Percentiles rank a stretch among this genome's conserved stretches.
These are phyloP conservation scores for Neofelis nebulosa DNA, from an alignment of 2,113 vertebrate genomes.

Conservation along the genomic window DNA sequence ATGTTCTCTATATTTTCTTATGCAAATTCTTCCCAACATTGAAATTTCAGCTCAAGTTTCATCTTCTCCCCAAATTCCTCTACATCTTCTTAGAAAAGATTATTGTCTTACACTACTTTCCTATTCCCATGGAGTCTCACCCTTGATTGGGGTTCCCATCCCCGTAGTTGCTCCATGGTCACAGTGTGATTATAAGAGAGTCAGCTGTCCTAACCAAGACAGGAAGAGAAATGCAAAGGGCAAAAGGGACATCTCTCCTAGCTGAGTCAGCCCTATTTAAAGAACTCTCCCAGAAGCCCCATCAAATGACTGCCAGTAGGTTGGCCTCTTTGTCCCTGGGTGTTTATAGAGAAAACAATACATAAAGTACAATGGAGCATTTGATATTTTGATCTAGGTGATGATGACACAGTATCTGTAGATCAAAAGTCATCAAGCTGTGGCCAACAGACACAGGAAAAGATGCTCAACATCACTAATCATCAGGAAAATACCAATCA, in stretches of 20 bases:
- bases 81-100: background rate
- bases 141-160: background rate
- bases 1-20: background rate
- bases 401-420: background rate
- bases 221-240: background rate
- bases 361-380: background rate
- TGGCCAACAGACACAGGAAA: background rate
- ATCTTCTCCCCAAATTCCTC: background rate
- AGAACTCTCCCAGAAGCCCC: background rate
- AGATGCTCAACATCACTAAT: background rate
- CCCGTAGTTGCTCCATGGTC: background rate
- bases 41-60: background rate
- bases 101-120: background rate
- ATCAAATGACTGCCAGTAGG: background rate
- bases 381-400: background rate
- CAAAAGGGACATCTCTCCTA: background rate
- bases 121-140: background rate
- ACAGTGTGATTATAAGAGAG: background rate
- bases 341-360: background rate
- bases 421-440: background rate
- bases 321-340: background rate
- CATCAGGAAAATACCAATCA: background rate
- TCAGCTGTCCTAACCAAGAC: background rate
- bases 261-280: background rate
- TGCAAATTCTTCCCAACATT: conserved; percentile 18